A percentile compares a stretch with the other conserved stretches of the same genome.
Conservation (phyloP, 2,113 vertebrate genomes). For the Cyphomyrus plagiostoma region DNA sequence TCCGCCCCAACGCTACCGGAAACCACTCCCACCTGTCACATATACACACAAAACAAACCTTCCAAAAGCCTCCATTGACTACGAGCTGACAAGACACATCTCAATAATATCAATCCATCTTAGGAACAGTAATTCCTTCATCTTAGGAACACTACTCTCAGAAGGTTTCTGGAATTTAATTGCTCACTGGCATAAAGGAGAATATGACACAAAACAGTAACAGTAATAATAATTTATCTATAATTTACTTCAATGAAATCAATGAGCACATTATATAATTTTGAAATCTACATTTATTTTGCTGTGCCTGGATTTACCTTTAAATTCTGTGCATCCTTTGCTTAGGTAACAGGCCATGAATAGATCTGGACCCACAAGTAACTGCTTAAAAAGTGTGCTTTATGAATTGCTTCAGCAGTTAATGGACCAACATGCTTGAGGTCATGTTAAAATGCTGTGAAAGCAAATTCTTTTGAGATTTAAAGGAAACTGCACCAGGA, state of each 20-base stretch:
- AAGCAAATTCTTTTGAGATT: slow-evolving; percentile 7
- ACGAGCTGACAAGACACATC: neutral
- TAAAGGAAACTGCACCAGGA: neutral
- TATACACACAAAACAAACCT: neutral
- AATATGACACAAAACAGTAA: neutral
- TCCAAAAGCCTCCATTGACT: neutral
- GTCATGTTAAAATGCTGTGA: neutral
- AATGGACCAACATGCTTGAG: neutral
- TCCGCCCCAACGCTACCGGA: too few species aligned
- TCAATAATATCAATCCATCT: neutral
- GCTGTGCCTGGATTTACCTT: neutral
- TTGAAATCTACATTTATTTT: neutral
- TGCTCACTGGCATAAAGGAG: neutral
- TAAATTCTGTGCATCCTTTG: neutral
- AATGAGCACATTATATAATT: neutral
- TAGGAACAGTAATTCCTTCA: neutral
- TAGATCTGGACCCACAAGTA: neutral
- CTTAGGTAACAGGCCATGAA: neutral
- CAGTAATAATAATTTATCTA: neutral
- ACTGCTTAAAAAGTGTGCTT: neutral
- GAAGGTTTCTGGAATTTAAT: neutral
- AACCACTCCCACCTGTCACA: too few species aligned
- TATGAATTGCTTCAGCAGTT: neutral
- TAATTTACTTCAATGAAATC: neutral
- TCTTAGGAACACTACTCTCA: neutral